Evolutionary conservation across 2,888 invertebrate species (phyloP), one percentile per base, ranked within the genome.

Genomic region (Caenorhabditis wallacei): DNA sequence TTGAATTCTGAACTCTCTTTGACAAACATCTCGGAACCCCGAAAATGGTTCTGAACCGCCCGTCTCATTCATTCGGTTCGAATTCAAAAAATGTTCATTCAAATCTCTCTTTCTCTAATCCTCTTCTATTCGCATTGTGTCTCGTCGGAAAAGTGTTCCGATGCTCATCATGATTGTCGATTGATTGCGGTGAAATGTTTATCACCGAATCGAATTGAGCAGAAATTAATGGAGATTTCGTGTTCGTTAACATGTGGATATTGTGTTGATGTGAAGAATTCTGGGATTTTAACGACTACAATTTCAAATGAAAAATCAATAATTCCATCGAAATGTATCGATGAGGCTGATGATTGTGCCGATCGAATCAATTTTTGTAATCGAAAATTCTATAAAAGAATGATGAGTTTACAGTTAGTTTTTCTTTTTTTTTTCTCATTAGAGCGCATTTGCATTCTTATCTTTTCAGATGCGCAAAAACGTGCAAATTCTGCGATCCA

Each of bases 131-230:
- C 22, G n/a, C 53, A 20, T 26, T 10, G 24, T 2, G 51, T 51
- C 10, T 64, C 35, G 2, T 53, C 76, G 59, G 53, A 74, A 7
- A 69, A 80, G 30, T 82, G 76, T 46, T 18, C 24, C 22, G 76
- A 82, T 61, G 63, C 66, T 22, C 70, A 71, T 53, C 43, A 46
- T 26, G 82, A 82, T 20, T 82, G 82, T 30, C 64, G 64, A 26
- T 22, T 76, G 26, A 71, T 82, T 18, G 82, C 82, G 26, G 66
- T 76, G 8, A 82, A 82, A 57, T 82, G 82, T 59, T 37, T 82
- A n/a, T 82, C 82, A 11, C 76, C 82, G 46, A 76, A 76, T 66
- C 76, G 82, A 22, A 69, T 82, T n/a, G 82, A 82, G 35, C 82
- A 82, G 35, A 76, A 82, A 35, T 48, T 82, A 37, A 82, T 82